These are phyloP conservation scores for Ceratoteleas bidentatus DNA, from an alignment of 1,140 invertebrate genomes.

Conservation along the genomic window DNA sequence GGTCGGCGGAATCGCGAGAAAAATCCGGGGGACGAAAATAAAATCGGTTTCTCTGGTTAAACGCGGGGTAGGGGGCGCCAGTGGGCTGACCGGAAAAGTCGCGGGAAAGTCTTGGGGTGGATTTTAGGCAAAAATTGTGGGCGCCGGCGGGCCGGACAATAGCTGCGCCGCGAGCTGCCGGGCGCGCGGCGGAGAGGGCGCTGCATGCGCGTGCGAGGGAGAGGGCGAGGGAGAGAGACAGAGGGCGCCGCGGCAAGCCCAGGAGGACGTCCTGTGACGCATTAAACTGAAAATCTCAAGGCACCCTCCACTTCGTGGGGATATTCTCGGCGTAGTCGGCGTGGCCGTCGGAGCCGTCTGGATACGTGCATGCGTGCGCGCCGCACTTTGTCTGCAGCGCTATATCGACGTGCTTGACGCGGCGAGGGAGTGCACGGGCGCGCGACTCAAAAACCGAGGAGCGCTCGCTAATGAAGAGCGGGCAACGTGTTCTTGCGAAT, in stretches of 20 bases:
- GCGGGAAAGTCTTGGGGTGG: background rate
- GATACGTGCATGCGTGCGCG: conserved; percentile 50
- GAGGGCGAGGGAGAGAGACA: conserved; percentile 55
- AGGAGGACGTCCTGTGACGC: conserved; percentile 78
- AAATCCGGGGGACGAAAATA: conserved; percentile 20
- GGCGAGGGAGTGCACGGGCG: conserved; percentile 15
- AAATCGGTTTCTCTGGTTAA: conserved; percentile 68
- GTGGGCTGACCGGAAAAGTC: background rate
- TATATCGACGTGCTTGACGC: conserved; percentile 46
- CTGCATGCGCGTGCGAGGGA: conserved; percentile 31
- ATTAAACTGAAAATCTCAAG: conserved; percentile 80
- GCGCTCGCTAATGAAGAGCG: conserved; percentile 48
- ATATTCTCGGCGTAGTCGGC: conserved; percentile 30
- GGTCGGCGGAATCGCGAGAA: conserved; percentile 2
- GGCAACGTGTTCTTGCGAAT: background rate
- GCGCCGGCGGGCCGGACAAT: conserved; percentile 24
- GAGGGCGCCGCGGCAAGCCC: conserved; percentile 71
- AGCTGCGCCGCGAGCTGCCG: conserved; percentile 15
- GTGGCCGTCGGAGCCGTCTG: conserved; percentile 8
- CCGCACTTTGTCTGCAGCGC: conserved; percentile 28
- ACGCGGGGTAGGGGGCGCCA: background rate
- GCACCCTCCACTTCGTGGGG: conserved; percentile 68
- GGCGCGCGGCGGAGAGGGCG: conserved; percentile 28
- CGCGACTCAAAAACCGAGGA: conserved; percentile 41
- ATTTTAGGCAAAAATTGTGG: conserved; percentile 34